Conservation (phyloP, 2,113 vertebrate species). For the Raja brachyura region DNA sequence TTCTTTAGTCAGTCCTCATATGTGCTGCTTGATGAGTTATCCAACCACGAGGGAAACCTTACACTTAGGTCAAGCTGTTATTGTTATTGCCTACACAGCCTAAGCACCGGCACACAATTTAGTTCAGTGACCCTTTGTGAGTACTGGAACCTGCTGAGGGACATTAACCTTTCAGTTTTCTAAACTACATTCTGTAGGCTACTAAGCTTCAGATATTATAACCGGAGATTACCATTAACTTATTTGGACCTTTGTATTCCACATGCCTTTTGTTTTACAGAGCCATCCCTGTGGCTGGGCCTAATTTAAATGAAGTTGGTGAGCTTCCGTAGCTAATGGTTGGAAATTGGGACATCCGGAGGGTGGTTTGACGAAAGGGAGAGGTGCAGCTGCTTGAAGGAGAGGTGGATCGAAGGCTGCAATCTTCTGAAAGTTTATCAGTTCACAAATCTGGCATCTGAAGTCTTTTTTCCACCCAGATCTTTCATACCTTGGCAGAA, state of each 20-base stretch:
- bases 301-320: neutral
- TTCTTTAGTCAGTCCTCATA: neutral
- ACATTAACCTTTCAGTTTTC: neutral
- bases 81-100: neutral
- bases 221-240: neutral
- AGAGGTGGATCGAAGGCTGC: neutral
- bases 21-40: neutral
- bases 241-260: neutral
- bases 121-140: neutral
- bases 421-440: neutral
- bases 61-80: neutral
- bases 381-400: neutral
- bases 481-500: neutral
- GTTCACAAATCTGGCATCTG: no score
- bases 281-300: neutral
- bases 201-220: neutral
- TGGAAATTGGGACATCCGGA: neutral
- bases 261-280: neutral
- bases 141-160: neutral
- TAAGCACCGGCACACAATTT: neutral
- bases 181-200: neutral
- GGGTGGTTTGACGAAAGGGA: neutral
- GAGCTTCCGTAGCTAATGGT: neutral
- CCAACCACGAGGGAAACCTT: neutral
- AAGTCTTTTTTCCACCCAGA: no score